Percentiles rank a stretch among this genome's conserved stretches.
phyloP scores from a whole-genome alignment of 2,797 vertebrate species.

The Poeciliopsis gracilis region DNA sequence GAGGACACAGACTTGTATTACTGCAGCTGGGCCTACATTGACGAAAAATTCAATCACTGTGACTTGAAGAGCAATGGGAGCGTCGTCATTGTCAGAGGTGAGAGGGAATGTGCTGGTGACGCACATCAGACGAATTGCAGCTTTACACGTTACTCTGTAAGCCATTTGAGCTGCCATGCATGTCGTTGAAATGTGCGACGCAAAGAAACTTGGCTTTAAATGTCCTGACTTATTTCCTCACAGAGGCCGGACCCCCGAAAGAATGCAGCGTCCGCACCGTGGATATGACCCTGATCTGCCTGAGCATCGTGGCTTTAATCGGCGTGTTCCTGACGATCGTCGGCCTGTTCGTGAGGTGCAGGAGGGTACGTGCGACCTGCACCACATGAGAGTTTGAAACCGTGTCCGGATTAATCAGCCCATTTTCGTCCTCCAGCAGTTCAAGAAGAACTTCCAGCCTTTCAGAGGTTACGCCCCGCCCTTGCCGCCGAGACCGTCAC shows the following conservation, averaged over 20 bases:
- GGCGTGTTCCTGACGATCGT: not conserved
- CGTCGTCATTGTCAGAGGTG: slow-evolving; percentile 67
- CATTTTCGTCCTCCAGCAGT: slow-evolving; percentile 48
- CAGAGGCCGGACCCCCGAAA: slow-evolving; percentile 39
- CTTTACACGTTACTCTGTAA: not conserved
- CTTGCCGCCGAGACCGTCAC: not conserved
- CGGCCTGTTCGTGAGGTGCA: slow-evolving; percentile 23
- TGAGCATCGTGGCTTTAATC: slow-evolving; percentile 8
- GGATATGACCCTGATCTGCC: slow-evolving; percentile 18
- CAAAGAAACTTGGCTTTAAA: too few relatives aligned
- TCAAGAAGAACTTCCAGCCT: slow-evolving; percentile 38
- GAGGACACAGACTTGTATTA: slow-evolving; percentile 70
- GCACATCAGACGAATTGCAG: not conserved
- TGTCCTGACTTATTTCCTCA: not conserved
- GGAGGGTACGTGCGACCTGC: slow-evolving; percentile 43
- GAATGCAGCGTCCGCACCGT: slow-evolving; percentile 16
- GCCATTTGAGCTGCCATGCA: too few relatives aligned
- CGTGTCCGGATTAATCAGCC: not conserved
- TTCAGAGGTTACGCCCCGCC: not conserved
- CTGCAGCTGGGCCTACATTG: slow-evolving; percentile 54
- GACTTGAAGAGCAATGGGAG: slow-evolving; percentile 37
- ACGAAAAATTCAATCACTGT: rapidly evolving
- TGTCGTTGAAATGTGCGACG: too few relatives aligned
- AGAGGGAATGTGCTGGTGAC: not conserved
- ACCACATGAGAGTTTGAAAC: not conserved